Conservation (phyloP, 1,140 invertebrate species). For the Calosoma granatense region DNA sequence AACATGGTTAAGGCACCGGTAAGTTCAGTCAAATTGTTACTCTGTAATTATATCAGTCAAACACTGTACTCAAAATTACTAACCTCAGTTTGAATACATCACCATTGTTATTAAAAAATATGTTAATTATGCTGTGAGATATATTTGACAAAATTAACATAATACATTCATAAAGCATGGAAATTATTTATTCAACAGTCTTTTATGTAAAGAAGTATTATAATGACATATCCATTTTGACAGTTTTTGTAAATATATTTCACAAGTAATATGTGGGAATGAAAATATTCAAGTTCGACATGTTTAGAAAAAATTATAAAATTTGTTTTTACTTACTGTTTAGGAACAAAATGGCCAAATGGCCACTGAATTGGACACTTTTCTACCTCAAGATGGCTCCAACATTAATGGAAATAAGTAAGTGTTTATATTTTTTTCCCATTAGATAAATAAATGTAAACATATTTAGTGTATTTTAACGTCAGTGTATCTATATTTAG, state of each 20-base stretch:
- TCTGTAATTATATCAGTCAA: too few species aligned
- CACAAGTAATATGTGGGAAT: background rate
- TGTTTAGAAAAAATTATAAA: background rate
- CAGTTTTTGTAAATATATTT: too few species aligned
- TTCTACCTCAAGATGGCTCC: conserved; percentile 48
- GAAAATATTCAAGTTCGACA: background rate
- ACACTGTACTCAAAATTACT: too few species aligned
- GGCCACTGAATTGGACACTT: conserved; percentile 52
- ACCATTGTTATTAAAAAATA: too few species aligned
- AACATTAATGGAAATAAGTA: conserved; percentile 31
- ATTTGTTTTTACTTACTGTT: background rate
- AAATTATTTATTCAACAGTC: too few species aligned
- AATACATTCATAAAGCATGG: too few species aligned
- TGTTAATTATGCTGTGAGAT: too few species aligned
- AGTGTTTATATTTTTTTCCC: conserved; percentile 11
- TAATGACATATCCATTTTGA: too few species aligned
- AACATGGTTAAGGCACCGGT: conserved; percentile 1
- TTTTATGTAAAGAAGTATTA: too few species aligned
- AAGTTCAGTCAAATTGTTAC: too few species aligned
- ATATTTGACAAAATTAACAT: too few species aligned
- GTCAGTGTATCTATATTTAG: conserved; percentile 7
- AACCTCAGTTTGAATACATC: too few species aligned
- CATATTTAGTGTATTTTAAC: conserved; percentile 12
- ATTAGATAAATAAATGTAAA: conserved; percentile 15
- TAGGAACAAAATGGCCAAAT: conserved; percentile 24